Conservation (phyloP, 2,888 invertebrate species). For the Odontocerum albicorne region DNA sequence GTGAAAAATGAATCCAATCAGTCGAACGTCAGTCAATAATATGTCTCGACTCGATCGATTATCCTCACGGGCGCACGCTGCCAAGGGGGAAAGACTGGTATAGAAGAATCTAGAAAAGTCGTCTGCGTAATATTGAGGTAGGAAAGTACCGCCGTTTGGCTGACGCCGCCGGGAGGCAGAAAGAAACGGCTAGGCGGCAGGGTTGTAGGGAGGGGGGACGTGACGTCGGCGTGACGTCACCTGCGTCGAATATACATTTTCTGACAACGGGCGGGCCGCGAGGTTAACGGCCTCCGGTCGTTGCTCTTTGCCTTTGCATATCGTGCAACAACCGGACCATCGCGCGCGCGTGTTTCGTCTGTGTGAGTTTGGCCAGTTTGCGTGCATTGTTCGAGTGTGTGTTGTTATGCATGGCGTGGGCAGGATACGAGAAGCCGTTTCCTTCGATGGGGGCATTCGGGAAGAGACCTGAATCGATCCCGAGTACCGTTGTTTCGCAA, state of each 20-base stretch:
- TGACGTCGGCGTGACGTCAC: slow-evolving; percentile 33
- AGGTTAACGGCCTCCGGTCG: slow-evolving; percentile 46
- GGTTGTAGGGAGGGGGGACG: slow-evolving; percentile 16
- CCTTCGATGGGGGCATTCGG: slow-evolving; percentile 24
- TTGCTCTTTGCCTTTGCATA: slow-evolving; percentile 31
- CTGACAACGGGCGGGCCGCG: slow-evolving; percentile 52
- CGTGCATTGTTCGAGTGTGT: slow-evolving; percentile 12
- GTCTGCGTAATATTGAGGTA: slow-evolving; percentile 26
- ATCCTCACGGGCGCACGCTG: not conserved
- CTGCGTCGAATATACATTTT: slow-evolving; percentile 21
- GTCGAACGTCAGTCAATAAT: too few relatives aligned
- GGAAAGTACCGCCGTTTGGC: slow-evolving; percentile 43
- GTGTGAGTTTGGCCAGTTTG: slow-evolving; percentile 3
- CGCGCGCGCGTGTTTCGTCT: slow-evolving; percentile 4
- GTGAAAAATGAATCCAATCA: too few relatives aligned
- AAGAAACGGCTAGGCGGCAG: slow-evolving; percentile 11
- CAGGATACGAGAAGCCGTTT: slow-evolving; percentile 20
- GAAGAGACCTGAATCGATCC: slow-evolving; percentile 26
- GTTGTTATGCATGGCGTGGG: slow-evolving; percentile 2
- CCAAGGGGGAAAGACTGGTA: not conserved
- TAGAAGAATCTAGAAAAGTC: slow-evolving; percentile 15
- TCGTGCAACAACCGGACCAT: slow-evolving; percentile 11
- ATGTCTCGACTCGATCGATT: not conserved
- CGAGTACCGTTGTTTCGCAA: slow-evolving; percentile 20
- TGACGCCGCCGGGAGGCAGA: slow-evolving; percentile 54